A percentile compares a stretch with the other conserved stretches of the same genome.
Conservation (phyloP, 2,797 vertebrate species). For the Neostethus bicornis region DNA sequence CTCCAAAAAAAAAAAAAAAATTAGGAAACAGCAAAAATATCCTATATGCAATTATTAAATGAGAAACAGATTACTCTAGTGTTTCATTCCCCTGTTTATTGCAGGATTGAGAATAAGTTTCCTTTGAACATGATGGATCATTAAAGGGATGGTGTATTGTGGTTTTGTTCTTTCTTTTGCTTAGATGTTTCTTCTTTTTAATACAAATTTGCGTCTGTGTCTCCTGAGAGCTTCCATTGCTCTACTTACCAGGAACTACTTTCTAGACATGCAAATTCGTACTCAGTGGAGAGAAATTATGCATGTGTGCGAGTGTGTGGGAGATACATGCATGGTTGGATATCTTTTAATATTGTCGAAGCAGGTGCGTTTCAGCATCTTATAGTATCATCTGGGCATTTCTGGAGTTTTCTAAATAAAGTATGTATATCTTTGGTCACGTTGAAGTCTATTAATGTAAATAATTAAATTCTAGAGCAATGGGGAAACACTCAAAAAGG, state of each 20-base stretch:
- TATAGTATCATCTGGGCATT: conserved; percentile 12
- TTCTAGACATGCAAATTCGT: conserved; percentile 80
- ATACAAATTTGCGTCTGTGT: conserved; percentile 72
- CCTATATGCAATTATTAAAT: conserved; percentile 51
- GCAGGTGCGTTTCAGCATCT: conserved; percentile 43
- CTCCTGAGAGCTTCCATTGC: conserved; percentile 78
- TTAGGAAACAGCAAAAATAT: conserved; percentile 65
- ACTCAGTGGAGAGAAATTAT: conserved; percentile 61
- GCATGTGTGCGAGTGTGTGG: conserved; percentile 10
- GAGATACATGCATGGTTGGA: conserved; percentile 24
- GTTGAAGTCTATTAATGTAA: conserved; percentile 25
- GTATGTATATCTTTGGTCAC: conserved; percentile 19
- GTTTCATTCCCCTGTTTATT: conserved; percentile 76
- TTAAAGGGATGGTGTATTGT: conserved; percentile 79
- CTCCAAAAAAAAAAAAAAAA: conserved; percentile 9
- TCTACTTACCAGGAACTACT: conserved; percentile 83
- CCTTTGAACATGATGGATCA: conserved; percentile 82
- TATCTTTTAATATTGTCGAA: conserved; percentile 49
- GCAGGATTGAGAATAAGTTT: conserved; percentile 73
- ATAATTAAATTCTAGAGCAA: conserved; percentile 10
- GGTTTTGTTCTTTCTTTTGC: conserved; percentile 80
- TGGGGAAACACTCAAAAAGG: neutral
- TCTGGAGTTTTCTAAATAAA: conserved; percentile 13
- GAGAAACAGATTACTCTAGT: conserved; percentile 67
- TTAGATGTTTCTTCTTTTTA: conserved; percentile 78